Conservation (phyloP, 1,140 invertebrate genomes). For the Ceratosolen fusciceps region DNA sequence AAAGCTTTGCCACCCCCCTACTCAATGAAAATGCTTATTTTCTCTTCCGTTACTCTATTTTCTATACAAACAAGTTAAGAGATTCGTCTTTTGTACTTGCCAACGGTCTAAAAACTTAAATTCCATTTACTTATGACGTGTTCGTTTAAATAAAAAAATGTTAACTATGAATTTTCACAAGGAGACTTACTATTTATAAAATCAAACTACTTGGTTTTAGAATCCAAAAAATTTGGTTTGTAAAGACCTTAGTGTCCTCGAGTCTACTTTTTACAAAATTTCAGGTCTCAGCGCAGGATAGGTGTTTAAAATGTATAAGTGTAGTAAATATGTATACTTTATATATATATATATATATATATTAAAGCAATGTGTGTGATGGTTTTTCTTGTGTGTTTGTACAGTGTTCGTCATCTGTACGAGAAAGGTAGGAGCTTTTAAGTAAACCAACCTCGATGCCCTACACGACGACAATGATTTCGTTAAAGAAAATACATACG, state of each 20-base stretch:
- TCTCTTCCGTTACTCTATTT: neutral
- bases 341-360: no score
- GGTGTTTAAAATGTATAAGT: constrained; percentile 6
- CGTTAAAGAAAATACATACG: constrained; percentile 5
- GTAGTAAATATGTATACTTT: constrained; percentile 22
- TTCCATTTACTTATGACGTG: no score
- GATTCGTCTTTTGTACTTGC: neutral
- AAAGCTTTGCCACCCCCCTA: no score
- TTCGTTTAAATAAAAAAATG: no score
- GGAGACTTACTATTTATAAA: no score
- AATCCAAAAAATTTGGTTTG: neutral
- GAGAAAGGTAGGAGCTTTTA: constrained; percentile 65
- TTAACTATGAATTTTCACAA: no score
- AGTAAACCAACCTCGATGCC: constrained; percentile 49
- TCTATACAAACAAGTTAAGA: neutral
- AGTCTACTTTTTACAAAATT: constrained; percentile 26
- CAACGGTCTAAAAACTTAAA: neutral
- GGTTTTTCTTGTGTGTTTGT: constrained; percentile 46
- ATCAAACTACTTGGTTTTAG: no score
- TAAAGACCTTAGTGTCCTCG: neutral
- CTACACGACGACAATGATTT: constrained; percentile 44
- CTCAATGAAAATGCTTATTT: neutral
- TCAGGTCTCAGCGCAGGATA: neutral
- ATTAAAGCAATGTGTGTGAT: constrained; percentile 9
- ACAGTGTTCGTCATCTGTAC: constrained; percentile 59